Base-by-base conservation (phyloP, 2,113 vertebrate genomes). In the Gymnarchus niloticus region DNA sequence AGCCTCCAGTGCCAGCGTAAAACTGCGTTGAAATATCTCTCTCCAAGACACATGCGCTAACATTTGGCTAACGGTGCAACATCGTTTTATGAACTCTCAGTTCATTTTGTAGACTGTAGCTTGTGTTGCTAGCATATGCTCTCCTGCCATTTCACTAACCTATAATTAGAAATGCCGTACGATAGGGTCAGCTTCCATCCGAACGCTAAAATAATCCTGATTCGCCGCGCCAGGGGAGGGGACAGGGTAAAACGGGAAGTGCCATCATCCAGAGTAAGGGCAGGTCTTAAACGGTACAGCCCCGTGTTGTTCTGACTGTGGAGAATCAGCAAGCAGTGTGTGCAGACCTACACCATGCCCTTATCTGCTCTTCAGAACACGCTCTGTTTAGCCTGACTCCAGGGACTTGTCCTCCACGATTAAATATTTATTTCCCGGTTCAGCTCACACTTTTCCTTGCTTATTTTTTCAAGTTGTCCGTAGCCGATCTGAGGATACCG, bases 101-200 rank as follows among this genome's bases (percentile, higher is more conserved):
- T 87, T 93, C 88, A 90, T 94, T 94, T 93, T 91, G 93, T 93
- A 92, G 91, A 91, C 92, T 94, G 91, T 91, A 93, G 91, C 92
- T 93, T 92, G 92, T 91, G 91, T 93, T 94, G 91, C 90, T 94
- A 93, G 92, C 91, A 93, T 92, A 92, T 92, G 92, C 90, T 91
- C 86, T 89, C 89, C 91, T 92, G 88, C 87, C 89, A 91, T 92
- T 92, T 90, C n/a, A 91, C 87, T 92, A 87, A 90, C 88, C 89
- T 93, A 91, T 92, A 92, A 92, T 95, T 93, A 92, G 91, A 92
- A 90, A 90, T 92, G 89, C 91, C 88, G 92, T 91, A 91, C 90
- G 91, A 91, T 92, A 93, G 90, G 90, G 90, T 90, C 90, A 92
- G 87, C 89, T 88, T 88, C 87, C 87, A 89, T 88, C 89, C 90